Conservation (phyloP, 2,888 invertebrate species). For the Mystacides longicornis region DNA sequence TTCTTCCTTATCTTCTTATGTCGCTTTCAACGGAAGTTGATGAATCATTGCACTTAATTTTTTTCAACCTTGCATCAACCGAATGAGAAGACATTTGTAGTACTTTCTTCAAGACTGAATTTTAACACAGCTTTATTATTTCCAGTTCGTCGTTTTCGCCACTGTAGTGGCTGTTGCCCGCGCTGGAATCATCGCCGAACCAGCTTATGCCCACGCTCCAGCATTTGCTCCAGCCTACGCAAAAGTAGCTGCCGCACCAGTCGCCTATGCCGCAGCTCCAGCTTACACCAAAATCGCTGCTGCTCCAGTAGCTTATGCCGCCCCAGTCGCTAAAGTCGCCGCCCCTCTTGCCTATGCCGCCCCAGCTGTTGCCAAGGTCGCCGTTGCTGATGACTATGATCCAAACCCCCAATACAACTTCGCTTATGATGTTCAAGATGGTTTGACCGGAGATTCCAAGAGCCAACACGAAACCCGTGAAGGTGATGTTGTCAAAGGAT, state of each 20-base stretch:
- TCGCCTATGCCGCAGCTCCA: conserved; percentile 30
- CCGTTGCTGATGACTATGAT: conserved; percentile 48
- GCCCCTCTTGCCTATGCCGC: conserved; percentile 27
- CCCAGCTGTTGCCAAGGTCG: conserved; percentile 25
- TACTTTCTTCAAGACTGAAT: no score
- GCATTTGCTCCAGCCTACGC: conserved; percentile 15
- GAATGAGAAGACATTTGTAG: no score
- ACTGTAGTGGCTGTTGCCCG: conserved; percentile 23
- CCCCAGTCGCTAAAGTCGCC: conserved; percentile 29
- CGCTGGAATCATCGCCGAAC: conserved; percentile 24
- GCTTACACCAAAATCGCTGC: conserved; percentile 23
- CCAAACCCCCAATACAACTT: conserved; percentile 61
- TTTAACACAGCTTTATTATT: no score
- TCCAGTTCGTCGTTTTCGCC: conserved; percentile 23
- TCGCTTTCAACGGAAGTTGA: no score
- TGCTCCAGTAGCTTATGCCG: conserved; percentile 16
- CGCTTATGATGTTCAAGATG: conserved; percentile 62
- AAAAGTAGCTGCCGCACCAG: conserved; percentile 14
- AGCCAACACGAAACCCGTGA: conserved; percentile 39
- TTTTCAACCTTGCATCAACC: no score
- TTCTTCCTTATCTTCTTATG: no score
- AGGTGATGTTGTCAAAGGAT: conserved; percentile 37
- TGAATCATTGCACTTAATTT: no score
- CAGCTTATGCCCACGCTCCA: conserved; percentile 18
- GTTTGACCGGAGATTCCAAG: conserved; percentile 54